Percentiles rank a stretch among this genome's conserved stretches.
phyloP scores from a whole-genome alignment of 2,888 invertebrate genomes.

The Nomada hirtipes region DNA sequence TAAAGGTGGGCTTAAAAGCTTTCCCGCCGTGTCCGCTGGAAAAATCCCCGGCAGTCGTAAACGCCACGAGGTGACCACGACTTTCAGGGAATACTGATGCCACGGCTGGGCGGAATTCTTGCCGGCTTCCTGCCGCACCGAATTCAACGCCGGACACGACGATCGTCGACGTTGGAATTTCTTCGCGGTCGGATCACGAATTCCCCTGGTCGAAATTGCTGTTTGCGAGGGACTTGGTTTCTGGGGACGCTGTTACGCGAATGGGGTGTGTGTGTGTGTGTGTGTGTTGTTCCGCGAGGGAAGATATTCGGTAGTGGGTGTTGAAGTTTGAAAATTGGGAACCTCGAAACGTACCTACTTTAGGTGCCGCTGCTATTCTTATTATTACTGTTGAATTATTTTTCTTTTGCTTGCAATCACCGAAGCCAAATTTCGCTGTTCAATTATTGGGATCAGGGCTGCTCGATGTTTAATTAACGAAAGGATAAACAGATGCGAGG shows the following conservation, averaged over 20 bases:
- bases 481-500: not conserved
- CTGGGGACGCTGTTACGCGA: too few relatives aligned
- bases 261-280: not conserved
- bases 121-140: slow-evolving; percentile 35
- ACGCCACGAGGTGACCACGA: slow-evolving; percentile 58
- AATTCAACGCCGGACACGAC: slow-evolving; percentile 2
- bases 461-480: not conserved
- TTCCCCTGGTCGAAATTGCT: not conserved
- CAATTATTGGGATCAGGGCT: too few relatives aligned
- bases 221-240: not conserved
- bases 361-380: too few relatives aligned
- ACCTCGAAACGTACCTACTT: too few relatives aligned
- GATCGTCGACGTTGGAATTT: slow-evolving; percentile 16
- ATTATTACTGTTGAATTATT: too few relatives aligned
- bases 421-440: too few relatives aligned
- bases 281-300: not conserved
- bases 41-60: slow-evolving; percentile 45
- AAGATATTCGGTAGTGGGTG: too few relatives aligned
- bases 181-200: not conserved
- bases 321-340: too few relatives aligned
- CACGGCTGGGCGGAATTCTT: slow-evolving; percentile 11
- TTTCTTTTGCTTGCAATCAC: too few relatives aligned
- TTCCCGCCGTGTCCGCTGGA: slow-evolving; percentile 52
- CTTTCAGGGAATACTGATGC: slow-evolving; percentile 67
- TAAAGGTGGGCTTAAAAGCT: slow-evolving; percentile 77